phyloP scores from a whole-genome alignment of 23 tunicate genomes.

The Ascidia mentula region DNA sequence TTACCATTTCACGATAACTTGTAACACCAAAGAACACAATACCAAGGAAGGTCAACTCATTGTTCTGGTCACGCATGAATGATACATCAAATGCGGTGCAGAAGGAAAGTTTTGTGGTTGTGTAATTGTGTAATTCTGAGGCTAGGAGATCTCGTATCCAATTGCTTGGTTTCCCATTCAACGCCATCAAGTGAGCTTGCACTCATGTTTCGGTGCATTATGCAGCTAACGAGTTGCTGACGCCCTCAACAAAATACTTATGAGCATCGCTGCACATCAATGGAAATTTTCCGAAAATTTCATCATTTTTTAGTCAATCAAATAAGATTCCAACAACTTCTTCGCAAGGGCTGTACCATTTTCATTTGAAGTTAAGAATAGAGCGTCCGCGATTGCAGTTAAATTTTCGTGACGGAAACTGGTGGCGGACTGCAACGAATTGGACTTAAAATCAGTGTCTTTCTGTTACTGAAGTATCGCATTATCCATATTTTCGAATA shows the following conservation, averaged over 20 bases:
- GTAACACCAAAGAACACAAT: no score
- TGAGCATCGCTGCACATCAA: constrained; percentile 1
- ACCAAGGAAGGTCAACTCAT: no score
- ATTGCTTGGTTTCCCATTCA: constrained; percentile 24
- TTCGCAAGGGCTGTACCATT: not conserved
- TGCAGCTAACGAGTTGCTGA: not conserved
- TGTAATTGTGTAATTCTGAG: no score
- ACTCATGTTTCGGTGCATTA: not conserved
- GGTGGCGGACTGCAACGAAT: not conserved
- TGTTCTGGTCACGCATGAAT: no score
- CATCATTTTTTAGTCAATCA: not conserved
- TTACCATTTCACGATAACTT: no score
- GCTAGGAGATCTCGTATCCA: constrained; percentile 12
- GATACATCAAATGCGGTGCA: no score
- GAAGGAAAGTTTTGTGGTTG: no score
- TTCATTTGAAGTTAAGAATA: not conserved
- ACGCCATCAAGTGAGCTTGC: constrained; percentile 6
- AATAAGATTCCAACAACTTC: constrained; percentile 3
- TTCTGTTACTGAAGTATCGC: not conserved
- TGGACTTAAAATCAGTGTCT: not conserved
- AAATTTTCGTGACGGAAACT: not conserved
- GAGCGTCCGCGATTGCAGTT: not conserved
- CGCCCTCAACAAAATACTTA: not conserved
- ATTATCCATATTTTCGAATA: not conserved
- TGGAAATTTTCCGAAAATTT: not conserved